A percentile compares a stretch with the other conserved stretches of the same genome.
Evolutionary conservation across 2,113 vertebrate genomes (phyloP).

Genomic region (Eidolon helvum): DNA sequence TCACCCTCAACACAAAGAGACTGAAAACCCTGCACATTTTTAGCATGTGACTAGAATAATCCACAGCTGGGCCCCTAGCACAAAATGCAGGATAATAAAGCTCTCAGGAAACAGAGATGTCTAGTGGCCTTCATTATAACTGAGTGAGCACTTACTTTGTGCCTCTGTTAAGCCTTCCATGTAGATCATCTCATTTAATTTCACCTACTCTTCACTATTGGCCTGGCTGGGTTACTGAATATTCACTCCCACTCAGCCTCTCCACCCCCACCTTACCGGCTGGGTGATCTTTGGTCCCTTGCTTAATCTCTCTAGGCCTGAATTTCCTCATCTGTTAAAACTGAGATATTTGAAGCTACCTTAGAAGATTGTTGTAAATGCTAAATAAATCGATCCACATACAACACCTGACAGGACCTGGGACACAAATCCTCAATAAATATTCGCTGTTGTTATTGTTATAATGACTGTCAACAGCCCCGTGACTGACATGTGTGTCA

Average conservation of each 20-base stretch:
- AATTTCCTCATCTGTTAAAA: slow-evolving; percentile 28
- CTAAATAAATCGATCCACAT: neutral
- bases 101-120: neutral
- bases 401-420: neutral
- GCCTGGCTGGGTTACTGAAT: neutral
- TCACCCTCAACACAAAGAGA: slow-evolving; percentile 50
- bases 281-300: neutral
- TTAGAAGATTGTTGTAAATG: neutral
- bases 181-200: neutral
- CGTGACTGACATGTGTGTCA: neutral
- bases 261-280: neutral
- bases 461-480: neutral
- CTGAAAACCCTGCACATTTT: slow-evolving; percentile 62
- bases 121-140: neutral
- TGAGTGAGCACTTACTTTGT: neutral
- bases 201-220: neutral
- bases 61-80: neutral
- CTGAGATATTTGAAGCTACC: neutral
- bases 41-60: slow-evolving; percentile 53
- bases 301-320: neutral
- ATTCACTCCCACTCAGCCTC: neutral
- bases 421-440: neutral
- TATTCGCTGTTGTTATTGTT: too few relatives aligned
- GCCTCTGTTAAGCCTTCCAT: neutral
- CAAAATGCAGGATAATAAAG: neutral